A percentile compares a stretch with the other conserved stretches of the same genome.
Conservation (phyloP, 2,797 vertebrate species). For the Alectoris magna region DNA sequence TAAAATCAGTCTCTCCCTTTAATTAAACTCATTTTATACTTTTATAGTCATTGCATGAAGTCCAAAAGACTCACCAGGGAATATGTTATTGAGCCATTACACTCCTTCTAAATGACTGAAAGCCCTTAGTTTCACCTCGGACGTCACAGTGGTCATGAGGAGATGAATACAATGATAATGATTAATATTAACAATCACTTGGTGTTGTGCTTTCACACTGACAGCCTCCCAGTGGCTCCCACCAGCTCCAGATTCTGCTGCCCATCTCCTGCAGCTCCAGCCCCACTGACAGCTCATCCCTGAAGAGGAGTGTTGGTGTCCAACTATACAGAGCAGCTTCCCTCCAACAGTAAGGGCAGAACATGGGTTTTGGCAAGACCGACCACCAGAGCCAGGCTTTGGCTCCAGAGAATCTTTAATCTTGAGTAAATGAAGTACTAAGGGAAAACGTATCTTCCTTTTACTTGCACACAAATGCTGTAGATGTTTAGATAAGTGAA, state of each 20-base stretch:
- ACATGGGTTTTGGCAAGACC: not conserved
- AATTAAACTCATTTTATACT: slow-evolving; percentile 66
- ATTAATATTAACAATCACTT: not conserved
- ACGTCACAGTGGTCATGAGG: slow-evolving; percentile 13
- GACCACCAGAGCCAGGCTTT: not conserved
- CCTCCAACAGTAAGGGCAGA: not conserved
- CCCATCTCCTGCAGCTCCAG: not conserved
- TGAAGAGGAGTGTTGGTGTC: fast-evolving
- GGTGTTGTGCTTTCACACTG: not conserved
- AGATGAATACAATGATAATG: not conserved
- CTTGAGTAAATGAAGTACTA: not conserved
- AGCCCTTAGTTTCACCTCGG: slow-evolving; percentile 29
- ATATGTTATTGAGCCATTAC: slow-evolving; percentile 2
- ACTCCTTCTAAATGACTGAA: slow-evolving; percentile 12
- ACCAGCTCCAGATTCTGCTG: not conserved
- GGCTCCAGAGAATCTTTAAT: not conserved
- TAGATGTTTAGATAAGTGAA: not conserved
- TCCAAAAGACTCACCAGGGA: slow-evolving; percentile 40
- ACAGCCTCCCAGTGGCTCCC: not conserved
- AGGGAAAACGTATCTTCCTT: not conserved
- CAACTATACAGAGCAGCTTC: not conserved
- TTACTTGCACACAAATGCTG: not conserved
- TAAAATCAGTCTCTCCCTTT: slow-evolving; percentile 43
- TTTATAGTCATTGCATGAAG: slow-evolving; percentile 31
- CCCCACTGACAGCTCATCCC: not conserved